Evolutionary conservation across 1,140 invertebrate species (phyloP).

Genomic region (Heliothis virescens): DNA sequence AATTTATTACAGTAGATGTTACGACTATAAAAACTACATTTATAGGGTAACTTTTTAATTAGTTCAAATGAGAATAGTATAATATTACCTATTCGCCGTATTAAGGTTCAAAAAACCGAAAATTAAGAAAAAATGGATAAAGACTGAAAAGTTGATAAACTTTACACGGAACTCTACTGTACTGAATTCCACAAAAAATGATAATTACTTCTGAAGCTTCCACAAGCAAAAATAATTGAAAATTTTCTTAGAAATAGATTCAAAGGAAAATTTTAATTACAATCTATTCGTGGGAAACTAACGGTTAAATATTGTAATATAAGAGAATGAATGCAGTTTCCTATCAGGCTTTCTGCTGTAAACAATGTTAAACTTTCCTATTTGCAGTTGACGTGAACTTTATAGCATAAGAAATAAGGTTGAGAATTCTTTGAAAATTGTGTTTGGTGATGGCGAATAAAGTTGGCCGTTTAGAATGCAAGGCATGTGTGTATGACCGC

Average conservation of each 20-base stretch:
- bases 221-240: too few species aligned
- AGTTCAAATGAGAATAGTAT: too few species aligned
- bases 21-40: too few species aligned
- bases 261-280: background rate
- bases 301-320: background rate
- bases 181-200: background rate
- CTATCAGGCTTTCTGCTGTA: conserved; percentile 8
- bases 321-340: conserved; percentile 20
- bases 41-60: too few species aligned
- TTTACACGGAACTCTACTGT: too few species aligned
- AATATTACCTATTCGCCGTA: too few species aligned
- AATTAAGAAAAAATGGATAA: too few species aligned
- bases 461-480: conserved; percentile 17
- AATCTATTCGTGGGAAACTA: background rate
- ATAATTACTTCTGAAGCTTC: background rate
- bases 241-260: background rate
- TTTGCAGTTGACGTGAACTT: background rate
- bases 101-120: too few species aligned
- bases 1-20: too few species aligned
- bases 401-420: background rate
- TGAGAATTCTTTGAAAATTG: background rate
- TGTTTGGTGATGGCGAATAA: background rate
- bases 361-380: conserved; percentile 23
- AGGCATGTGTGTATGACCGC: conserved; percentile 25
- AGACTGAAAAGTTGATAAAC: too few species aligned